Percentiles rank a stretch among this genome's conserved stretches.
These are phyloP conservation scores for Delichon dasypus DNA, from an alignment of 2,797 vertebrate species.

Conservation along the genomic window DNA sequence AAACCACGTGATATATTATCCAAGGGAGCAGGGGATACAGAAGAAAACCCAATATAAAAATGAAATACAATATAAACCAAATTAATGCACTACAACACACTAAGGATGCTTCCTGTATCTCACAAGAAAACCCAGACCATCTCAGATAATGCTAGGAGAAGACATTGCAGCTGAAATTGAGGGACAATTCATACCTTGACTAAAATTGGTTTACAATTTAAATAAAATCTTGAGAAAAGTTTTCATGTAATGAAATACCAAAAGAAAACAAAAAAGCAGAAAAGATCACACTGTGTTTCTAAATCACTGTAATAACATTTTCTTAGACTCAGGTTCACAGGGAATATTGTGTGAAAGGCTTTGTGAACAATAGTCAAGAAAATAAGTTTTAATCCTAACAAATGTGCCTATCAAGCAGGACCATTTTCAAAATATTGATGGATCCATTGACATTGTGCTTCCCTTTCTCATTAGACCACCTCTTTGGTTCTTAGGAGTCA, in stretches of 20 bases:
- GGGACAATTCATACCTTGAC: neutral
- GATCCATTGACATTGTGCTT: neutral
- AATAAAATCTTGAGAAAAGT: neutral
- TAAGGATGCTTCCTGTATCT: neutral
- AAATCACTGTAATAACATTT: neutral
- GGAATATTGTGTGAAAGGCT: neutral
- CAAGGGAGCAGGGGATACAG: no score
- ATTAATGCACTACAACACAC: no score
- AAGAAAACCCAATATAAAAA: no score
- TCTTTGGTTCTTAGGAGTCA: neutral
- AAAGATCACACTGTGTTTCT: neutral
- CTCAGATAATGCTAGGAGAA: neutral
- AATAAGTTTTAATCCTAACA: neutral
- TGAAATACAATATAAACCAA: no score
- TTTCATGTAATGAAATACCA: neutral
- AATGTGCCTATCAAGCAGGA: neutral
- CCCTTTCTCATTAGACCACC: neutral
- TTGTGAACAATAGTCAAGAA: neutral
- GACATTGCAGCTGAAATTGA: neutral
- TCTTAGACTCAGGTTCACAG: neutral
- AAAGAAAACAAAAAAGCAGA: neutral
- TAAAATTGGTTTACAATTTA: neutral
- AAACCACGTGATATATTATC: no score
- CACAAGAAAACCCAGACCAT: neutral
- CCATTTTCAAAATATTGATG: neutral